These are phyloP conservation scores for Montipora capitata DNA, from an alignment of 92 coral and sea anemone species.

Conservation along the genomic window DNA sequence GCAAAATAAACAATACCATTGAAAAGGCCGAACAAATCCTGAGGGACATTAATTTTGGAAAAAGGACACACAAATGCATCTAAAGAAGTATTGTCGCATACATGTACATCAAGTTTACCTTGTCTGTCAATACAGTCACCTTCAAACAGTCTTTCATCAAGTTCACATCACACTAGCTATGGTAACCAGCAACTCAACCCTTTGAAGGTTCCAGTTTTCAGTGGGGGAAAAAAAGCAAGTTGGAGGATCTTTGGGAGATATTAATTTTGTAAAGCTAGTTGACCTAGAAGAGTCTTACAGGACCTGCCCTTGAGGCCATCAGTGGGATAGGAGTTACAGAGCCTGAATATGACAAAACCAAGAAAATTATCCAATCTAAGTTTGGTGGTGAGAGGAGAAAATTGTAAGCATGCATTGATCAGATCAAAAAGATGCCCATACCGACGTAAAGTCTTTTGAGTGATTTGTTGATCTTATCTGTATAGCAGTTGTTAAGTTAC, in stretches of 20 bases:
- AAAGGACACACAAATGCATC: too few relatives aligned
- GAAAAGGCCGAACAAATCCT: too few relatives aligned
- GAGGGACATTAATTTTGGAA: too few relatives aligned
- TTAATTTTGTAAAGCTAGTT: conserved; percentile 74
- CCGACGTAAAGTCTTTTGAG: conserved; percentile 57
- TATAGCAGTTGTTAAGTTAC: conserved; percentile 71
- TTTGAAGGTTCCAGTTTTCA: conserved; percentile 49
- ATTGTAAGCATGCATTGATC: conserved; percentile 64
- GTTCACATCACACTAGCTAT: too few relatives aligned
- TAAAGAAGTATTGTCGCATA: too few relatives aligned
- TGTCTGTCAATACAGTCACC: too few relatives aligned
- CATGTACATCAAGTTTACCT: too few relatives aligned
- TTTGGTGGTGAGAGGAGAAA: conserved; percentile 72
- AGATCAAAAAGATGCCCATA: conserved; percentile 56
- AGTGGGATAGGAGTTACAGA: conserved; percentile 64
- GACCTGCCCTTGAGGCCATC: conserved; percentile 71
- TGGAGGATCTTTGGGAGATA: conserved; percentile 76
- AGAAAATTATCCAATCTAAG: conserved; percentile 46
- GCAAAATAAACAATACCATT: too few relatives aligned
- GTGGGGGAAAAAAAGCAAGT: conserved; percentile 64
- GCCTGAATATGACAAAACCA: conserved; percentile 9
- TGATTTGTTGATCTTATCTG: conserved; percentile 74
- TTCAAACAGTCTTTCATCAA: too few relatives aligned
- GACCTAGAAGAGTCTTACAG: conserved; percentile 73
- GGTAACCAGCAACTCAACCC: conserved; percentile 21